Base-by-base conservation (phyloP, 1,140 invertebrate genomes). In the Nephila pilipes region DNA sequence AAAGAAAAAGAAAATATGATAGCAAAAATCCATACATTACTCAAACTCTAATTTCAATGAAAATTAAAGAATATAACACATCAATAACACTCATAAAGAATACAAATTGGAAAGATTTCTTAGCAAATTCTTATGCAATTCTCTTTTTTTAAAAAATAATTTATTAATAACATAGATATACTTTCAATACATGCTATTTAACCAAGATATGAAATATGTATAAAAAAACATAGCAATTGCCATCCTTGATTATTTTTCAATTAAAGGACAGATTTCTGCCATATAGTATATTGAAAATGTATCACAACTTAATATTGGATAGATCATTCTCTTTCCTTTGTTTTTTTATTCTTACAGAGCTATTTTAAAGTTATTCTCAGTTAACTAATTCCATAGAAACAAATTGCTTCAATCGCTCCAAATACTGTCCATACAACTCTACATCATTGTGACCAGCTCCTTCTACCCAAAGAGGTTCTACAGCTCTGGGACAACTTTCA, bases 381-480 rank as follows among this genome's bases (percentile, higher is more conserved):
- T 94, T 94, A n/a, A 90, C 91, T 57, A 99, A 96, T 96, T 99
- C 99, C 63, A 98, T 98, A 90, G 97, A 98, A 93, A 99, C 98
- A 96, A 99, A 99, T 96, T 98, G 97, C 96, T 99, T 99, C 95
- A 99, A 97, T 95, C 99, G 97, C 95, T 99, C 99, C 94, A 99
- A 96, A 95, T 99, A 99, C 95, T 99, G 98, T 94, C 97, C 98
- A 96, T 99, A 99, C 20, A 99, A 96, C 96, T 99, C 99, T 18
- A 99, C 98, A 96, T 99, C 99, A 96, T 99, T 99, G 96, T 99
- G 99, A 25, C 99, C 99, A 90, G 98, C 98, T 90, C 98, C 98
- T 97, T 98, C 95, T 25, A 99, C 98, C 99, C 99, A 99, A 87
- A 99, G 96, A 55, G 99, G 99, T 95, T 99, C 99, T 2, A 99